phyloP scores from a whole-genome alignment of 2,113 vertebrate species.

The Ailurus styani region DNA sequence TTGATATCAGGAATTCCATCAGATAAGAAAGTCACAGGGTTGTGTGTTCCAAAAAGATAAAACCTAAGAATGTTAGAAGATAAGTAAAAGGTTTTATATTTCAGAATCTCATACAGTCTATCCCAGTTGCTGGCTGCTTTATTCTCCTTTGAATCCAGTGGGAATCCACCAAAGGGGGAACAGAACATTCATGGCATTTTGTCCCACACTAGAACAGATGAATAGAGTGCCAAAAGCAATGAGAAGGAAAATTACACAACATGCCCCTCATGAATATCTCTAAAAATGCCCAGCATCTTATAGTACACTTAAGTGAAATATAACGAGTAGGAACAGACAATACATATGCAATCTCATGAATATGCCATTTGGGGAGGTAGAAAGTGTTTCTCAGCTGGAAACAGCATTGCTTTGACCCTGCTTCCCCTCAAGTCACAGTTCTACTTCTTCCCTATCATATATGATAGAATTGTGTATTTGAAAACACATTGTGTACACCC shows the following conservation, averaged over 20 bases:
- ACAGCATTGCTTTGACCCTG: not conserved
- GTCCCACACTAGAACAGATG: not conserved
- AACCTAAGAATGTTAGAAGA: not conserved
- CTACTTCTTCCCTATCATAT: not conserved
- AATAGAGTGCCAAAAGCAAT: constrained; percentile 18
- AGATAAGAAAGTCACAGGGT: not conserved
- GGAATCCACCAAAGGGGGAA: not conserved
- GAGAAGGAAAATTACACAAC: constrained; percentile 39
- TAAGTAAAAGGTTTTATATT: not conserved
- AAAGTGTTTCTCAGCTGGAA: not conserved
- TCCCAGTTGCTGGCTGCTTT: not conserved
- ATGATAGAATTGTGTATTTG: not conserved
- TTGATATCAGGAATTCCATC: not conserved
- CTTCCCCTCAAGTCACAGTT: not conserved
- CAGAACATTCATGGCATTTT: not conserved
- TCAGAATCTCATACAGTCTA: not conserved
- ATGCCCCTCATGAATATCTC: constrained; percentile 7
- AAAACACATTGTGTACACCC: rapidly evolving
- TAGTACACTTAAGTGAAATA: not conserved
- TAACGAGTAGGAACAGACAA: not conserved
- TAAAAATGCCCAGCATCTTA: not conserved
- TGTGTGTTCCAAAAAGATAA: not conserved
- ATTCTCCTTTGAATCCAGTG: not conserved
- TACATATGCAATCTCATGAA: not conserved
- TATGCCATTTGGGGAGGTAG: not conserved